Evolutionary conservation across 2,113 vertebrate genomes (phyloP).

Genomic region (Corythornis cristatus): DNA sequence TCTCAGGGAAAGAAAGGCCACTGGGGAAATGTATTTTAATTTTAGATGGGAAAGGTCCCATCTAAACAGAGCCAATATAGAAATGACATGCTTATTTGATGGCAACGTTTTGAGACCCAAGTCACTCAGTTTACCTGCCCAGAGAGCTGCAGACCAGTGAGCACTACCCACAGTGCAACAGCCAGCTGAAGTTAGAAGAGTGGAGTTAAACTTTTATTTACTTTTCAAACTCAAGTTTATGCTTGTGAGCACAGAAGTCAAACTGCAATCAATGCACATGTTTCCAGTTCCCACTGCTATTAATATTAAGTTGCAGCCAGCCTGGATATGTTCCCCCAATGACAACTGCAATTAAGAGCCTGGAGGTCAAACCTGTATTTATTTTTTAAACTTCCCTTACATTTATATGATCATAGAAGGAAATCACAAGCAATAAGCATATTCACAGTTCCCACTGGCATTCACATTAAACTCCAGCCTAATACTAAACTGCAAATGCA

Average conservation of each 20-base stretch:
- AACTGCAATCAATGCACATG: neutral
- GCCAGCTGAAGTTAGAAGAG: neutral
- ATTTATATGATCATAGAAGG: neutral
- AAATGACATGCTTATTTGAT: neutral
- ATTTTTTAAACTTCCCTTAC: neutral
- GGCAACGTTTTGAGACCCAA: neutral
- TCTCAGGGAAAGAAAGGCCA: neutral
- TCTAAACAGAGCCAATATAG: neutral
- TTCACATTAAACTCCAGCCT: neutral
- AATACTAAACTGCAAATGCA: neutral
- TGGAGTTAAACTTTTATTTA: neutral
- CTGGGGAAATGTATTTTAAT: neutral
- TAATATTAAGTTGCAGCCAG: neutral
- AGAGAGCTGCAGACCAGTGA: neutral
- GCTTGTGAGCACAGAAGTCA: neutral
- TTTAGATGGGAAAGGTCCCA: neutral
- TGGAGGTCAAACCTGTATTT: neutral
- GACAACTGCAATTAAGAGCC: neutral
- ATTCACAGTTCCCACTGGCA: neutral
- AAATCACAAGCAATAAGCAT: neutral
- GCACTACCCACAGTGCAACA: neutral
- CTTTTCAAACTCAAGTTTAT: neutral
- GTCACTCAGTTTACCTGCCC: neutral
- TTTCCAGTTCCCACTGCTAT: neutral
- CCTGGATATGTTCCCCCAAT: neutral